Percentiles rank a stretch among this genome's conserved stretches.
These are phyloP conservation scores for Lagopus leucura DNA, from an alignment of 2,113 vertebrate genomes.

Conservation along the genomic window DNA sequence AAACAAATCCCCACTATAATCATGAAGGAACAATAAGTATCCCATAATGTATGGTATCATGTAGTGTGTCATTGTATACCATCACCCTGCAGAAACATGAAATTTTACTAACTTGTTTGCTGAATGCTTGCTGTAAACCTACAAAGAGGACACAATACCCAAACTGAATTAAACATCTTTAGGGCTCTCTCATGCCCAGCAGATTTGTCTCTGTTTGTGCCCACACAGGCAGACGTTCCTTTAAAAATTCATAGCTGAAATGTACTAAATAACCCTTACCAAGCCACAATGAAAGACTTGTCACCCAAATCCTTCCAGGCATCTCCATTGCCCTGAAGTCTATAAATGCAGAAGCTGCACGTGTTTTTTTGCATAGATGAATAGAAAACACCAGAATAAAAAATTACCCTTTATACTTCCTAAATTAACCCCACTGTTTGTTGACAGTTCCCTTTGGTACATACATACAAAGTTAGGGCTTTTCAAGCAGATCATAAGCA, in stretches of 20 bases:
- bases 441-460: background rate
- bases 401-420: background rate
- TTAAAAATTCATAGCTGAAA: background rate
- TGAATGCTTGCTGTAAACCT: background rate
- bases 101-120: slow-evolving; percentile 21
- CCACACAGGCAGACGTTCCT: background rate
- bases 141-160: background rate
- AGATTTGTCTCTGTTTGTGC: background rate
- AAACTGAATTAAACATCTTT: background rate
- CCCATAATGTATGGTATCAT: slow-evolving; percentile 19
- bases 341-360: background rate
- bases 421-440: background rate
- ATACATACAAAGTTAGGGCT: background rate
- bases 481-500: background rate
- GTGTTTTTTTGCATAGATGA: background rate
- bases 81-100: background rate
- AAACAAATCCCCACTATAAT: slow-evolving; percentile 56
- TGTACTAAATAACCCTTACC: background rate
- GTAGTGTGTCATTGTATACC: background rate
- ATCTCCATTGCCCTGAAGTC: background rate
- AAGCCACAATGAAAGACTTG: background rate
- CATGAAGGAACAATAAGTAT: slow-evolving; percentile 36
- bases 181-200: background rate
- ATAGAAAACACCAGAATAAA: background rate
- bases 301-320: background rate